These are phyloP conservation scores for Aphidius gifuensis DNA, from an alignment of 1,140 invertebrate species.

Conservation along the genomic window DNA sequence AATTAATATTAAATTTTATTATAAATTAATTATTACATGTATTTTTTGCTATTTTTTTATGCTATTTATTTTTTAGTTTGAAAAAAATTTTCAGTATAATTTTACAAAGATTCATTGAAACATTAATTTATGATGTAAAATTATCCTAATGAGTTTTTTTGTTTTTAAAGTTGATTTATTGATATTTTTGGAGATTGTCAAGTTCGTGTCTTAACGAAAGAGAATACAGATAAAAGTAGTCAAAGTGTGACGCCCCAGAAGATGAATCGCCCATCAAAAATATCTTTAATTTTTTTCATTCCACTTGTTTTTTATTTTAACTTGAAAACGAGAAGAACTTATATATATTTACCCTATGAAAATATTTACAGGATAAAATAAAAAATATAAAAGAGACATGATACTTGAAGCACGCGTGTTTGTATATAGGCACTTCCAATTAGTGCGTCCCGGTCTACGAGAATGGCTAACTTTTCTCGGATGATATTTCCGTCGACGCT, in stretches of 20 bases:
- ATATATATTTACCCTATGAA: conserved; percentile 35
- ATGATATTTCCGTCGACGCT: conserved; percentile 55
- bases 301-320: conserved; percentile 15
- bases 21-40: no score
- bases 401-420: conserved; percentile 18
- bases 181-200: no score
- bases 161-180: background rate
- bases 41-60: no score
- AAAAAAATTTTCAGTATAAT: no score
- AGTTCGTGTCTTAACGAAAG: background rate
- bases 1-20: no score
- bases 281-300: conserved; percentile 23
- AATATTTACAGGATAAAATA: conserved; percentile 39
- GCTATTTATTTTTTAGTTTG: no score
- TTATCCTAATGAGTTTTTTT: no score
- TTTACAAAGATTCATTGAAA: no score
- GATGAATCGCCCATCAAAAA: conserved; percentile 41
- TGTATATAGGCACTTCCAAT: conserved; percentile 50
- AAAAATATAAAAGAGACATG: conserved; percentile 38
- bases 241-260: conserved; percentile 32
- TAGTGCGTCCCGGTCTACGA: conserved; percentile 43
- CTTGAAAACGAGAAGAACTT: conserved; percentile 8
- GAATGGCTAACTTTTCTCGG: conserved; percentile 20
- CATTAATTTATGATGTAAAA: no score
- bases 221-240: conserved; percentile 22